Base-by-base conservation (phyloP, 2,888 invertebrate genomes). In the Hirtodrosophila duncani region DNA sequence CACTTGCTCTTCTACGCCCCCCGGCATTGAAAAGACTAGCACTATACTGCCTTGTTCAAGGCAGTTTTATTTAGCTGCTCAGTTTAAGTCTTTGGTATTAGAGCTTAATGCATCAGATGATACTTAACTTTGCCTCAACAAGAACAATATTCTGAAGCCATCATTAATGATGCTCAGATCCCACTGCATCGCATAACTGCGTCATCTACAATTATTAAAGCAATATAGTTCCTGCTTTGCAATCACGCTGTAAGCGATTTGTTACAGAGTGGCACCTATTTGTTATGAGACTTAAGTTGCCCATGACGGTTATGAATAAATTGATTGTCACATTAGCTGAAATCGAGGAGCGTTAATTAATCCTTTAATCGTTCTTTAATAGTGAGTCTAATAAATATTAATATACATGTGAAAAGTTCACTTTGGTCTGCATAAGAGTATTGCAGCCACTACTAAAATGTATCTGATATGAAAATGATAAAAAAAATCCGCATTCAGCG, bases 111-210 rank as follows among this genome's bases (percentile, higher is more conserved):
- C 99, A 4, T 99, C 99, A 0, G 99, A 99, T 89, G 99, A 99
- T 99, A 69, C 88, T 98, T 24, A 97, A 93, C 85, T 99, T 99
- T 90, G 98, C 99, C 1, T 97, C 97, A 64, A 99, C 98, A 2
- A 91, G 95, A 82, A 97, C 97, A 3, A 95, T 98, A 78, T 98
- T 97, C 84, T 96, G 99, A 99, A 89, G 97, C 98, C 0, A 99
- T 99, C 99, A 99, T 99, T 0, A 94, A 95, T 86, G 99, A 99
- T 91, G 99, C 99, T 1, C 99, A 99, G 86, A 99, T 99, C 90
- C 99, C 99, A 17, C 89, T 98, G 1, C 89, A 98, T 69, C 91
- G 97, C 90, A 96, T 99, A 74, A 98, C 87, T 99, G 99, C 86
- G 93, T 99, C 52, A 99, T 99, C 81, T 98, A 99, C 88, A 99